Evolutionary conservation across 2,113 vertebrate genomes (phyloP), one percentile per base, ranked within the genome.

Genomic region (Stictonetta naevosa): DNA sequence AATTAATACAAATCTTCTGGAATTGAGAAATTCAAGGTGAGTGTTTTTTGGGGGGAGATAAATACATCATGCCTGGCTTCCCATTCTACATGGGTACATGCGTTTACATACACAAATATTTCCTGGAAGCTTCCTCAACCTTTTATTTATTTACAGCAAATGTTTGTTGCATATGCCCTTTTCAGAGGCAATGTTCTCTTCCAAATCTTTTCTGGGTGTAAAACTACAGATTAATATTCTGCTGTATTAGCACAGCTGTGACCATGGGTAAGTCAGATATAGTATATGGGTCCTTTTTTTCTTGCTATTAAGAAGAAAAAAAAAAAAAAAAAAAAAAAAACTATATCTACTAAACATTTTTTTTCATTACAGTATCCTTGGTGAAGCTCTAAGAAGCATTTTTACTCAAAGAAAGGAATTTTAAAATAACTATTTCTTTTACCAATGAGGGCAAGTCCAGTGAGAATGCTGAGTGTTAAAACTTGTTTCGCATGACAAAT

Each of bases 131-230:
- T 25, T 93, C 42, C 82, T 90, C 52, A 59, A 93, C 56, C 88
- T 92, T 67, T 92, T 88, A 60, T 88, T 96, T 95, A 87, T 94
- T 89, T 96, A 74, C 82, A 85, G 75, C 63, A 83, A 94, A 85
- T 91, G 89, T 95, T 92, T 96, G 85, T 91, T 94, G 59, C 38
- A 46, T 46, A 59, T 90, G 79, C 68, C 68, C 60, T 95, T 95
- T 95, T 83, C 88, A 75, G 80, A 92, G 84, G 46, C 25, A 88
- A 86, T 56, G 75, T 86, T 67, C 56, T 75, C 56, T 85, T 87
- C 82, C 82, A 96, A 96, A 90, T 67, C 84, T 59, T 56, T 87
- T 73, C 71, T 67, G 63, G 77, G 59, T 74, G n/a, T 71, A 83
- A 90, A 92, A 95, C 55, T 77, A 90, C 44, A 55, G 76, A 93